phyloP scores from a whole-genome alignment of 92 coral and sea anemone species.

The Montipora capitata region DNA sequence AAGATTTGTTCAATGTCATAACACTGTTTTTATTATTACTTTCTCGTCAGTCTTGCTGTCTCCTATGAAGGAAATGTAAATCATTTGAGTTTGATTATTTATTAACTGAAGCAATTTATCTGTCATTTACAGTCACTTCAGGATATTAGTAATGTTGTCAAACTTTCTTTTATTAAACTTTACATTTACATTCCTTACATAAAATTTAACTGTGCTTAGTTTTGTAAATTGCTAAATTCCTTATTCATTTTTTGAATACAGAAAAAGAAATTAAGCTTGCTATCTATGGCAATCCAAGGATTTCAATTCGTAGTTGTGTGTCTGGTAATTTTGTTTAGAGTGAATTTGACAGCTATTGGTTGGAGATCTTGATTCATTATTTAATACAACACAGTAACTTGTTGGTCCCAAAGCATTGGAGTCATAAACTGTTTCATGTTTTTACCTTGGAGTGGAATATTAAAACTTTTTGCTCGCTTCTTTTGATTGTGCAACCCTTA shows the following conservation, averaged over 20 bases:
- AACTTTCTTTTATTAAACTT: neutral
- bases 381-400: slow-evolving; percentile 30
- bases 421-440: slow-evolving; percentile 6
- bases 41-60: slow-evolving; percentile 3
- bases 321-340: slow-evolving; percentile 32
- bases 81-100: slow-evolving; percentile 25
- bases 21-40: neutral
- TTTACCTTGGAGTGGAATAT: neutral
- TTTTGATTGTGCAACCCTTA: neutral
- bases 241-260: neutral
- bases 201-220: neutral
- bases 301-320: slow-evolving; percentile 24
- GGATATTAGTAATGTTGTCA: neutral
- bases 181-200: neutral
- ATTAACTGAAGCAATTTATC: slow-evolving; percentile 20
- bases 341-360: slow-evolving; percentile 34
- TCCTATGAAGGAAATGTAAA: neutral
- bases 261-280: neutral
- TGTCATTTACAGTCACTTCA: neutral
- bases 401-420: slow-evolving; percentile 27
- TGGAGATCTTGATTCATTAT: slow-evolving; percentile 35
- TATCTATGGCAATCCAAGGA: slow-evolving; percentile 9
- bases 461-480: neutral
- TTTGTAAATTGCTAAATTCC: neutral
- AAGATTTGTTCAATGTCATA: neutral